phyloP scores from a whole-genome alignment of 2,888 invertebrate genomes.

The Petrophora chlorosata region DNA sequence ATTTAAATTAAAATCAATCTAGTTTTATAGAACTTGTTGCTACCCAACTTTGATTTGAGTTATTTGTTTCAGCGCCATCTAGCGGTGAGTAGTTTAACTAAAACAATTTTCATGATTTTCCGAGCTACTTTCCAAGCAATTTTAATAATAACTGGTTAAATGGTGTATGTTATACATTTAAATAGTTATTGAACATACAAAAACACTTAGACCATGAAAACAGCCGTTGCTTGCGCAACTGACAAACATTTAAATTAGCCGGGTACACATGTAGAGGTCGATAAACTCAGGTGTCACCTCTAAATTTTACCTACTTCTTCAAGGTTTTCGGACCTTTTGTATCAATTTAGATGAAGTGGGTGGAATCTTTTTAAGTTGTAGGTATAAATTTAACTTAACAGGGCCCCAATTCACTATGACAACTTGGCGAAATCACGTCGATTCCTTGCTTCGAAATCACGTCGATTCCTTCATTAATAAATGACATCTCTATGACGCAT shows the following conservation, averaged over 20 bases:
- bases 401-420: too few species aligned
- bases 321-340: neutral
- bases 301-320: neutral
- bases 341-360: too few species aligned
- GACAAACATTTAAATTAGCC: slow-evolving; percentile 8
- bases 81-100: slow-evolving; percentile 9
- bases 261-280: slow-evolving; percentile 9
- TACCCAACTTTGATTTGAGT: neutral
- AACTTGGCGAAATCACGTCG: too few species aligned
- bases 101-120: neutral
- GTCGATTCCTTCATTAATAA: too few species aligned
- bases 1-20: slow-evolving; percentile 14
- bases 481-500: too few species aligned
- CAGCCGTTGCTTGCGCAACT: slow-evolving; percentile 14
- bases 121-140: neutral
- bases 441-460: too few species aligned
- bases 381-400: too few species aligned
- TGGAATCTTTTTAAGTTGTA: too few species aligned
- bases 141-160: neutral
- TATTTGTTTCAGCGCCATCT: slow-evolving; percentile 25
- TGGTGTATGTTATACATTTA: too few species aligned
- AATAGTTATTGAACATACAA: neutral
- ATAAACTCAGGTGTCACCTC: slow-evolving; percentile 15
- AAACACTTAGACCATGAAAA: slow-evolving; percentile 6
- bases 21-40: neutral